Conservation (phyloP, 1,140 invertebrate genomes). For the Diplogasteroides magnus region DNA sequence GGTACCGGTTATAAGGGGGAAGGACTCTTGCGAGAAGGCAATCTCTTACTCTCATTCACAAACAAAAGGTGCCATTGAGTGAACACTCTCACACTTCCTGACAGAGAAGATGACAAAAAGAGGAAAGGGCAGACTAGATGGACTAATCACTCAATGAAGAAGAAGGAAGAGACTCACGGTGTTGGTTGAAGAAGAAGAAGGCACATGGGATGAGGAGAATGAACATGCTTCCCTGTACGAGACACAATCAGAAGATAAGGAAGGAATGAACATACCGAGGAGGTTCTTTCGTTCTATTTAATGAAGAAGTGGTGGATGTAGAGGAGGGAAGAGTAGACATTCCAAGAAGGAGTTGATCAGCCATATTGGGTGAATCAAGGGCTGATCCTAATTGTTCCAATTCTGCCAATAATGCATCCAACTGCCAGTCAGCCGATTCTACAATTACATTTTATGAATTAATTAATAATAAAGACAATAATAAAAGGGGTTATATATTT, state of each 20-base stretch:
- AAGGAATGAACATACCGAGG: conserved; percentile 28
- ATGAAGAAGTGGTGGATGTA: conserved; percentile 29
- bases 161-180: too few species aligned
- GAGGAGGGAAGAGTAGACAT: conserved; percentile 8
- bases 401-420: conserved; percentile 89
- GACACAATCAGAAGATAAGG: conserved; percentile 20
- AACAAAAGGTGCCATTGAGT: too few species aligned
- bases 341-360: conserved; percentile 71
- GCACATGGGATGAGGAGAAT: conserved; percentile 57
- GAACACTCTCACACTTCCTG: too few species aligned
- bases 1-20: too few species aligned
- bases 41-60: too few species aligned
- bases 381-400: conserved; percentile 71
- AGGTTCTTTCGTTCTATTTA: conserved; percentile 31
- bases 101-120: too few species aligned
- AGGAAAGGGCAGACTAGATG: too few species aligned
- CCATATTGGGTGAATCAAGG: conserved; percentile 45
- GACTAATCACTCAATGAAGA: too few species aligned
- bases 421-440: conserved; percentile 88
- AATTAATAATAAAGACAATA: conserved; percentile 18
- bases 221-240: conserved; percentile 9
- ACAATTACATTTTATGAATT: conserved; percentile 44
- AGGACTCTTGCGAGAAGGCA: too few species aligned
- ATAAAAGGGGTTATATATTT: conserved; percentile 15
- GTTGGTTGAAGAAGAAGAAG: not conserved